Evolutionary conservation across 2,888 invertebrate genomes (phyloP), one percentile per base, ranked within the genome.

Genomic region (Apotomis betuletana): DNA sequence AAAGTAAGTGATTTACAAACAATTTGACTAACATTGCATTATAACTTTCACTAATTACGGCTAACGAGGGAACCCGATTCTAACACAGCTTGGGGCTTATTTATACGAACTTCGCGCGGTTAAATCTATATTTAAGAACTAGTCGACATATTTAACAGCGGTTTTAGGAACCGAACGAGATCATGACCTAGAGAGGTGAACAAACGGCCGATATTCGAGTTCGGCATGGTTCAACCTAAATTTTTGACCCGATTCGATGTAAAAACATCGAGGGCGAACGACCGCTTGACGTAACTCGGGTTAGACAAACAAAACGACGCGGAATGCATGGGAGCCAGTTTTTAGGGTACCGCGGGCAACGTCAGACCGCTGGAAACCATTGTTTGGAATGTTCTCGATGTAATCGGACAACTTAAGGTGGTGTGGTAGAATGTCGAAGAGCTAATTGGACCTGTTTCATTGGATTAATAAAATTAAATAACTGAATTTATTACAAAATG

Each of bases 121-220:
- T 38, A 41, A n/a, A 27, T 57, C 44, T 65, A 65, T 38, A 44
- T 57, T 67, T 58, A 13, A 62, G 41, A 67, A 60, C 60, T 65
- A 65, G 55, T 5, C 27, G 41, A 65, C 55, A 46, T 55, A 46
- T 46, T 57, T 57, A 13, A 27, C 54, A 36, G 36, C 52, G 63
- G 36, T 9, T 59, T 49, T 67, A 51, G 27, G 10, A 61, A 63
- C 44, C 52, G 13, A 73, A 60, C 60, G 65, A 79, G 75, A 81
- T 76, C 84, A 77, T 85, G 90, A 89, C 91, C 90, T 90, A 91
- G 90, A 90, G 86, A 90, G 90, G 89, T 91, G 89, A 91, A 90
- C 82, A 91, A 89, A 90, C 90, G 87, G 73, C 84, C 87, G 88
- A 88, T 87, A 87, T 85, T 67, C 10, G 71, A 46, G 81, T 78